Conservation (phyloP, 2,797 vertebrate genomes). For the Peromyscus eremicus region DNA sequence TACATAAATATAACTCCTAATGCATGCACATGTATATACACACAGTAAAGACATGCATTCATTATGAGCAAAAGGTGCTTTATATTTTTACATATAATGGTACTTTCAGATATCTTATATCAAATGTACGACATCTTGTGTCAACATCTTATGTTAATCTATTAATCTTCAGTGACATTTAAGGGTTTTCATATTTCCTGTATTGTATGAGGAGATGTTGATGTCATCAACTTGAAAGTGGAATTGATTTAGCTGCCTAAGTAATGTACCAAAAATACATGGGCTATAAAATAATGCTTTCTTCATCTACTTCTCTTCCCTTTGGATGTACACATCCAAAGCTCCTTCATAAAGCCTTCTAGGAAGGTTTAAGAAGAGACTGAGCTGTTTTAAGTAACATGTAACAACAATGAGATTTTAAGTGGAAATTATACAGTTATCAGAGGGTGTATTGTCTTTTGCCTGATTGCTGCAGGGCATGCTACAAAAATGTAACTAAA, state of each 20-base stretch:
- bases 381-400: slow-evolving; percentile 23
- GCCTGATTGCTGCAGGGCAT: background rate
- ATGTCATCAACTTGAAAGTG: background rate
- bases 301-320: background rate
- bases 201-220: background rate
- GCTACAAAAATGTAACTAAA: slow-evolving; percentile 23
- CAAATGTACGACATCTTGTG: background rate
- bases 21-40: background rate
- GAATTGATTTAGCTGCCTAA: background rate
- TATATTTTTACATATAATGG: background rate
- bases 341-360: background rate
- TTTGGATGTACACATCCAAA: background rate
- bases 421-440: background rate
- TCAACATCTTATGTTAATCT: background rate
- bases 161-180: background rate
- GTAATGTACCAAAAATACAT: background rate
- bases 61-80: background rate
- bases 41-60: background rate
- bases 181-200: background rate
- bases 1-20: background rate
- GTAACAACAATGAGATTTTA: background rate
- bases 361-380: background rate
- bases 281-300: background rate
- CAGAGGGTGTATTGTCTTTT: background rate
- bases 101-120: background rate